A percentile compares a stretch with the other conserved stretches of the same genome.
These are phyloP conservation scores for Sebastiscus tertius DNA, from an alignment of 2,797 vertebrate genomes.

Conservation along the genomic window DNA sequence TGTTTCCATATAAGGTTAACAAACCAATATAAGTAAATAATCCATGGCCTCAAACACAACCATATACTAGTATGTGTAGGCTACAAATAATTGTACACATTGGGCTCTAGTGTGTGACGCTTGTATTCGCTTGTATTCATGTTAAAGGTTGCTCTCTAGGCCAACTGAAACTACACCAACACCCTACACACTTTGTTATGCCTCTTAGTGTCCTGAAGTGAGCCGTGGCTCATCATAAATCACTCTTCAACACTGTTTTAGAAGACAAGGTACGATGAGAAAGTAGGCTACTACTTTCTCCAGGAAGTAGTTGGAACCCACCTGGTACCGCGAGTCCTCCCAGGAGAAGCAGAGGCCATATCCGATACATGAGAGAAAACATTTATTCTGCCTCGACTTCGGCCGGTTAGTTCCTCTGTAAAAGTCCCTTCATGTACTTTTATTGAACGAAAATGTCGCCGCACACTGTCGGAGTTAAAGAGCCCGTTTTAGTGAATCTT, in stretches of 20 bases:
- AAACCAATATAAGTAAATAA: neutral
- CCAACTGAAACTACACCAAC: neutral
- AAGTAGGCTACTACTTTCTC: neutral
- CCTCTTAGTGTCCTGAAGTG: neutral
- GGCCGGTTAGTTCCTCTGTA: neutral
- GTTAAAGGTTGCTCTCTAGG: too few species aligned
- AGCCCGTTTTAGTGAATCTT: neutral
- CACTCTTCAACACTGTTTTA: neutral
- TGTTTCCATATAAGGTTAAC: neutral
- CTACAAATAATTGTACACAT: neutral
- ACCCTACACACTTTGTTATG: neutral
- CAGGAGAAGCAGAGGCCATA: conserved; percentile 69
- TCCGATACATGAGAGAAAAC: conserved; percentile 54
- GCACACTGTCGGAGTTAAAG: neutral
- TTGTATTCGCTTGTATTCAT: too few species aligned
- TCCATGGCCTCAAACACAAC: neutral
- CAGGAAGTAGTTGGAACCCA: conserved; percentile 74
- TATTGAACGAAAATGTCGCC: neutral
- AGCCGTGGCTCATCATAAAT: neutral
- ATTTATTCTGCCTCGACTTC: conserved; percentile 17
- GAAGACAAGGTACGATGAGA: neutral
- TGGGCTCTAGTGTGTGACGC: neutral
- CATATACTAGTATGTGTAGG: neutral
- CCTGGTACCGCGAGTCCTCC: conserved; percentile 70
- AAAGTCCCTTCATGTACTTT: neutral